Base-by-base conservation (phyloP, 2,113 vertebrate species). In the Psilopsiagon aymara region DNA sequence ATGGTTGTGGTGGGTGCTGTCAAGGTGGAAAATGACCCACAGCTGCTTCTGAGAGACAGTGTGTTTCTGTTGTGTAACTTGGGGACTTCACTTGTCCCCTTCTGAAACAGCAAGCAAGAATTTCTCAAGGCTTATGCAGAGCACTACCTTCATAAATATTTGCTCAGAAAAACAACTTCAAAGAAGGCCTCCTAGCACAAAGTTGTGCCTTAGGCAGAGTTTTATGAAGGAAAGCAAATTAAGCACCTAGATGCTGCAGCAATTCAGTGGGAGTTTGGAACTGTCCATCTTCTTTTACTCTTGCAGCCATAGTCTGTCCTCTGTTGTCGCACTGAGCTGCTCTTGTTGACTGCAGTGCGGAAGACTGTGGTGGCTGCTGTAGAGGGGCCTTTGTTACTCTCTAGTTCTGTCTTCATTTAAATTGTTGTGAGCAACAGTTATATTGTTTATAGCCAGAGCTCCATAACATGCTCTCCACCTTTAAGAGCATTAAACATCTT, bases 111-210 rank as follows among this genome's bases (percentile, higher is more conserved):
- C 47, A 75, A 64, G 79, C 27, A 44, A 12, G 24, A 83, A 60
- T 89, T 91, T 94, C 77, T 86, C 46, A 63, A 81, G 66, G 51
- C 46, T 91, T 35, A 24, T 13, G 46, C 17, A 3, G 7, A 83
- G 25, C n/a, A 19, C 80, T 92, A 7, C 6, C 9, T 83, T 92
- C 46, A 51, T 84, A 78, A 95, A 92, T 86, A 67, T 29, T 86
- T 74, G 49, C 83, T 68, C 47, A 68, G 57, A 92, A 90, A 47
- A 86, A 64, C 62, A 95, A 39, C 75, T 90, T 68, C 75, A 86
- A 18, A 90, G 71, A 78, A 88, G 70, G 43, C 51, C 35, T 70
- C 46, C 33, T 73, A 74, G 51, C 41, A 86, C 31, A 31, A 71
- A 80, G 53, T 37, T 63, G n/a, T 89, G 73, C 91, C 81, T 64